Percentiles rank a stretch among this genome's conserved stretches.
phyloP scores from a whole-genome alignment of 2,797 vertebrate species.

The Sphaeramia orbicularis region DNA sequence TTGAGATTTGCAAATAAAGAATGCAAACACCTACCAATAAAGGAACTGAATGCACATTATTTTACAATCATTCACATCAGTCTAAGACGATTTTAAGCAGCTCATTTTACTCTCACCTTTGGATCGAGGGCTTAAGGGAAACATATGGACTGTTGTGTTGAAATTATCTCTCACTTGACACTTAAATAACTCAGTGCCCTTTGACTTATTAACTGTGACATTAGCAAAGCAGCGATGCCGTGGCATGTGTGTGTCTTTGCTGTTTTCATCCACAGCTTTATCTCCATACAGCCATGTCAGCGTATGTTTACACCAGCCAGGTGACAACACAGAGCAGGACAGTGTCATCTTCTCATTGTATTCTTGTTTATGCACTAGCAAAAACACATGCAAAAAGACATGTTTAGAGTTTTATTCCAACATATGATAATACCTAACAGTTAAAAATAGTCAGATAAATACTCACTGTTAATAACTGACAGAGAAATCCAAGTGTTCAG shows the following conservation, averaged over 20 bases:
- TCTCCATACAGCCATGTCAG: slow-evolving; percentile 3
- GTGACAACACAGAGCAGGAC: background rate
- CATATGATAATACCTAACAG: background rate
- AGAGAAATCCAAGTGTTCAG: rapidly evolving
- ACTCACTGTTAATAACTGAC: slow-evolving; percentile 6
- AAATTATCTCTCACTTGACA: background rate
- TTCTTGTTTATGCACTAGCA: background rate
- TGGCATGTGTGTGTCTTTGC: background rate
- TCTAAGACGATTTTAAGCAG: background rate
- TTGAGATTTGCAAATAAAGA: too few species aligned
- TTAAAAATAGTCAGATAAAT: background rate
- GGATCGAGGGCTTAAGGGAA: background rate
- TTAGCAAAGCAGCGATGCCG: rapidly evolving
- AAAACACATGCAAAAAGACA: background rate
- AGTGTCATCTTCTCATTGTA: rapidly evolving
- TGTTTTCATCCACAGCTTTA: background rate
- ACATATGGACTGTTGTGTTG: background rate
- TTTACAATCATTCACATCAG: too few species aligned
- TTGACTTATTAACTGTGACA: background rate
- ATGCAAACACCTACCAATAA: too few species aligned
- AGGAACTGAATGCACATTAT: too few species aligned
- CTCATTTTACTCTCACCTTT: slow-evolving; percentile 1
- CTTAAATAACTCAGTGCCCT: background rate
- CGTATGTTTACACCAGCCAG: rapidly evolving
- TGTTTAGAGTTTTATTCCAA: background rate